Evolutionary conservation across 2,888 invertebrate genomes (phyloP).

Genomic region (Synanthedon andrenaeformis): DNA sequence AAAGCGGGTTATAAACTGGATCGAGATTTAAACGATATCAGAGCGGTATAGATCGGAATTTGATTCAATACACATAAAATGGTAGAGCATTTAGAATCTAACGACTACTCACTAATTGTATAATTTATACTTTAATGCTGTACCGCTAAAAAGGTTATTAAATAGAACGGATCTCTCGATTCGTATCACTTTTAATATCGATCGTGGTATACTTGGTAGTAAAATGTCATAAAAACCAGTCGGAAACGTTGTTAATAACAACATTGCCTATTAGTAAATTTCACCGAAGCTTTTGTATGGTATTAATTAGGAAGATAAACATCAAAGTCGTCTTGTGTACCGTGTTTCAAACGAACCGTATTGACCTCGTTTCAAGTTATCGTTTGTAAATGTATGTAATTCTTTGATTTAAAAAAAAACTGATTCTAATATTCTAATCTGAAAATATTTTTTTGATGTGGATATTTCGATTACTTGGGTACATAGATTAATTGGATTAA

Average conservation of each 20-base stretch:
- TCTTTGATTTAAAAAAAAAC: no score
- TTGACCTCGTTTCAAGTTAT: background rate
- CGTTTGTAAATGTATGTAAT: no score
- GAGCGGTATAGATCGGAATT: slow-evolving; percentile 3
- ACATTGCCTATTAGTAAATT: background rate
- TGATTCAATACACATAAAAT: slow-evolving; percentile 4
- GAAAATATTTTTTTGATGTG: no score
- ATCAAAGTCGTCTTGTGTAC: background rate
- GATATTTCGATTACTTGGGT: no score
- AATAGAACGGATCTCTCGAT: slow-evolving; percentile 9
- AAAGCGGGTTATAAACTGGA: slow-evolving; percentile 12
- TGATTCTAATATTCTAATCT: no score
- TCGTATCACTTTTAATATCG: slow-evolving; percentile 11
- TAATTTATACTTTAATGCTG: slow-evolving; percentile 16
- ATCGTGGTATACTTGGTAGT: slow-evolving; percentile 3
- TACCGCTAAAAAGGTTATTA: slow-evolving; percentile 12
- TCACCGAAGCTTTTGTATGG: background rate
- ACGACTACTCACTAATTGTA: slow-evolving; percentile 21
- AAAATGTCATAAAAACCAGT: background rate
- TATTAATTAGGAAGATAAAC: background rate
- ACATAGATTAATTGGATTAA: no score
- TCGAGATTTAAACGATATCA: slow-evolving; percentile 1
- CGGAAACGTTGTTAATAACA: background rate
- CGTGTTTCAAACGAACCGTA: background rate
- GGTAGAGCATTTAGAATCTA: slow-evolving; percentile 15